Percentiles rank a stretch among this genome's conserved stretches.
Conservation (phyloP, 2,888 invertebrate genomes). For the Dyspetes luteomarginatus region DNA sequence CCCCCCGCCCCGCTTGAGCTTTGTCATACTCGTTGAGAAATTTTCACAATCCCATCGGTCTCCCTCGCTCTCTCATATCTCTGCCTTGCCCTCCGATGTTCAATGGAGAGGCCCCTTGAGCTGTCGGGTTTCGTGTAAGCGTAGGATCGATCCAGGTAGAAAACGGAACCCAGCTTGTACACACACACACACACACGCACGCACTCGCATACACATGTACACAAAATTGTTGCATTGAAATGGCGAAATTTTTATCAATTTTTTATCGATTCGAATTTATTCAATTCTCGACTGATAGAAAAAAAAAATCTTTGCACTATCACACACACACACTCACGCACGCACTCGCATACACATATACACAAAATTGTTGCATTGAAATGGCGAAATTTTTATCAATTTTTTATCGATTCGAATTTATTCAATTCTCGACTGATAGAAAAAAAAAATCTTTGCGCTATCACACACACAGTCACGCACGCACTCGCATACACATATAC, state of each 20-base stretch:
- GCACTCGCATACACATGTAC: background rate
- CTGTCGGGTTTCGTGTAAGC: slow-evolving; percentile 65
- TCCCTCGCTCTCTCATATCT: slow-evolving; percentile 13
- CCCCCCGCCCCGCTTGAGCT: too few species aligned
- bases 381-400: too few species aligned
- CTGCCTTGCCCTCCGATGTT: slow-evolving; percentile 56
- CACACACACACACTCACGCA: slow-evolving; percentile 15
- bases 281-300: background rate
- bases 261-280: too few species aligned
- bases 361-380: slow-evolving; percentile 32
- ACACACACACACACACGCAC: slow-evolving; percentile 14
- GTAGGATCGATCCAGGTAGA: slow-evolving; percentile 64
- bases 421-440: too few species aligned
- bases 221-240: slow-evolving; percentile 34
- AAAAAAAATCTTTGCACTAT: background rate
- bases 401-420: too few species aligned
- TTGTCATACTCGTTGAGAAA: slow-evolving; percentile 20
- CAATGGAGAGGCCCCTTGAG: slow-evolving; percentile 59
- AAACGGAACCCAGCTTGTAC: slow-evolving; percentile 59
- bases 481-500: too few species aligned
- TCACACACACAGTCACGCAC: slow-evolving; percentile 9
- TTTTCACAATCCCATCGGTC: slow-evolving; percentile 33
- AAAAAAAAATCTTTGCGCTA: background rate
- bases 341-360: too few species aligned
- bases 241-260: too few species aligned